Base-by-base conservation (phyloP, 2,113 vertebrate species). In the Okapia johnstoni region DNA sequence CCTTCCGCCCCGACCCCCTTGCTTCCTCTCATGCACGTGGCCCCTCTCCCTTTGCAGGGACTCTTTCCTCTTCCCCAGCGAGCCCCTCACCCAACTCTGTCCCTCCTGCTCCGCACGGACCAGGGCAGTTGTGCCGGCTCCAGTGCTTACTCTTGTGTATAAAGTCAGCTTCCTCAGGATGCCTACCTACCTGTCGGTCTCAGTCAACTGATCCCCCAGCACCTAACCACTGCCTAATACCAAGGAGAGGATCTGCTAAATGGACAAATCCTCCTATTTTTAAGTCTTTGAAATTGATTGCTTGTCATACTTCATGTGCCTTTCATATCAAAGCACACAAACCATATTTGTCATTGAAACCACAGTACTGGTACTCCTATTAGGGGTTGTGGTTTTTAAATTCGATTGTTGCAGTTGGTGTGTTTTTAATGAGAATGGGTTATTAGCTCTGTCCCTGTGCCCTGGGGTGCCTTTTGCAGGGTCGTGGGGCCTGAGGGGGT, bases 401-500 rank as follows among this genome's bases (percentile, higher is more conserved):
- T n/a, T 50, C 43, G 73, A 19, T 81, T 17, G 43, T 40, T 92
- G 94, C 5, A 80, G 1, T 73, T 66, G 33, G 17, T 33, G 17
- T 46, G 17, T 79, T 61, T 79, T 80, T 60, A 11, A 54, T 52
- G 60, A 93, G 70, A 61, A 40, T 79, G 84, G 48, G 9, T 83
- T 13, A 12, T 63, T 23, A 26, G 33, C 26, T 33, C 28, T 55
- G 2, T 28, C 70, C 16, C 0, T 17, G 5, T 58, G 40, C n/a
- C 16, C 61, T 1, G 0, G 2, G 8, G 55, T 10, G 36, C 85
- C 10, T 66, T 61, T 36, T 33, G 0, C 6, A 46, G 13, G 23
- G 10, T 33, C 1, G 0, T 3, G 46, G 52, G 77, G 76, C 40
- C 25, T 10, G 90, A 58, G 58, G 6, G 25, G 60, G 46, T 77